Evolutionary conservation across 1,140 invertebrate genomes (phyloP).

Genomic region (Elysia chlorotica): DNA sequence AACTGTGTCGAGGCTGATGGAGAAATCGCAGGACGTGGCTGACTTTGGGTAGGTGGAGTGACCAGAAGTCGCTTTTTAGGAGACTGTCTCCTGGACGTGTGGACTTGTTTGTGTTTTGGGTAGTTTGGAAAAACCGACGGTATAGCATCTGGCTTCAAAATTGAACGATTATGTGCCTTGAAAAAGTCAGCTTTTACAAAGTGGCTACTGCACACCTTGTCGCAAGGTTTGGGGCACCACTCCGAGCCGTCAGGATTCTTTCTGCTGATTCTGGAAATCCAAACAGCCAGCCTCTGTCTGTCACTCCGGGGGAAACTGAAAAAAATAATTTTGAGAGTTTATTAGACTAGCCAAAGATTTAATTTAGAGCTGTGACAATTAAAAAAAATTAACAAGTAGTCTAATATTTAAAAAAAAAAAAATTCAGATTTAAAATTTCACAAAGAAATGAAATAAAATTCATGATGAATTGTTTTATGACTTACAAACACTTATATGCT

Average conservation of each 20-base stretch:
- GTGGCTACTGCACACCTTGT: neutral
- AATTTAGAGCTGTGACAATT: too few species aligned
- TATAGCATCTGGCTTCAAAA: neutral
- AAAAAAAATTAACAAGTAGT: too few species aligned
- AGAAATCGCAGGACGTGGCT: neutral
- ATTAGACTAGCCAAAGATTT: too few species aligned
- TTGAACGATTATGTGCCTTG: neutral
- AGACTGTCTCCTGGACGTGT: neutral
- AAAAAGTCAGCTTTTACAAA: neutral
- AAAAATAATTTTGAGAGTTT: too few species aligned
- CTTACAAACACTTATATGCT: too few species aligned
- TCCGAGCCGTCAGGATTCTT: neutral
- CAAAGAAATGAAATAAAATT: too few species aligned
- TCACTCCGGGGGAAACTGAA: neutral
- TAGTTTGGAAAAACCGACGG: neutral
- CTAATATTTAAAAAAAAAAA: too few species aligned
- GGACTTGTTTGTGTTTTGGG: neutral
- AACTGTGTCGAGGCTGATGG: neutral
- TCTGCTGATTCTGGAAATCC: neutral
- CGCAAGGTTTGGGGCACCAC: neutral
- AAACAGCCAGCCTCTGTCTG: neutral
- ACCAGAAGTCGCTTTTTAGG: neutral
- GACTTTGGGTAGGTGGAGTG: neutral
- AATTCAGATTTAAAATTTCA: too few species aligned
- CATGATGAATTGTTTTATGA: too few species aligned